Conservation (phyloP, 2,113 vertebrate genomes). For the Phyllostomus discolor region DNA sequence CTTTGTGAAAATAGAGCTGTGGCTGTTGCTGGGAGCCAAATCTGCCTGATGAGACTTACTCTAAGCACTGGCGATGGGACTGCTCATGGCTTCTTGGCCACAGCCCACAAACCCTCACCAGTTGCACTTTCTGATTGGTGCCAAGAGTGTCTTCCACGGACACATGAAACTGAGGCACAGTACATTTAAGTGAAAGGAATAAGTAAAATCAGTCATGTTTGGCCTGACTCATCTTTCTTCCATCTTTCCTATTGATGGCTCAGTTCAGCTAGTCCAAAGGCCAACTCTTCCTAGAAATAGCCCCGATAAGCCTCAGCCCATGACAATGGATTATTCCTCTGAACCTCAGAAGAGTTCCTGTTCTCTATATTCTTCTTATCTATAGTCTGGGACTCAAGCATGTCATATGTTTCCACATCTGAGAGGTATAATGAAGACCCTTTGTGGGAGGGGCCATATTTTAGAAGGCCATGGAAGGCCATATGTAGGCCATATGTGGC, state of each 20-base stretch:
- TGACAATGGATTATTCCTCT: neutral
- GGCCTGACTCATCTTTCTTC: neutral
- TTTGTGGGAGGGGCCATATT: neutral
- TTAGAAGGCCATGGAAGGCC: neutral
- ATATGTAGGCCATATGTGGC: neutral
- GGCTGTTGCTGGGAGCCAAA: conserved; percentile 47
- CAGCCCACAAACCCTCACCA: neutral
- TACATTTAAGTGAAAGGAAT: conserved; percentile 20
- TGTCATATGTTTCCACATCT: neutral
- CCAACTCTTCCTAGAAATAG: neutral
- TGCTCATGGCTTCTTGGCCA: conserved; percentile 28
- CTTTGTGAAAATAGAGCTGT: conserved; percentile 61
- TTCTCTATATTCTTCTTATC: neutral
- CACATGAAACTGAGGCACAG: neutral
- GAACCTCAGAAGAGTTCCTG: neutral
- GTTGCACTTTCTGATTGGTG: neutral
- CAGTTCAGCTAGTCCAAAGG: neutral
- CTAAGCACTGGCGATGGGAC: neutral
- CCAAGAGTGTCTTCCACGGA: neutral
- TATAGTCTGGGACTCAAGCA: neutral
- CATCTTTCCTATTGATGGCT: neutral
- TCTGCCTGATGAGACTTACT: conserved; percentile 45
- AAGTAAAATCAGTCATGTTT: neutral
- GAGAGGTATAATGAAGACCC: neutral
- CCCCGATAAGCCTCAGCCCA: neutral